Evolutionary conservation across 2,113 vertebrate genomes (phyloP), one percentile per base, ranked within the genome.

Genomic region (Sakesphorus luctuosus): DNA sequence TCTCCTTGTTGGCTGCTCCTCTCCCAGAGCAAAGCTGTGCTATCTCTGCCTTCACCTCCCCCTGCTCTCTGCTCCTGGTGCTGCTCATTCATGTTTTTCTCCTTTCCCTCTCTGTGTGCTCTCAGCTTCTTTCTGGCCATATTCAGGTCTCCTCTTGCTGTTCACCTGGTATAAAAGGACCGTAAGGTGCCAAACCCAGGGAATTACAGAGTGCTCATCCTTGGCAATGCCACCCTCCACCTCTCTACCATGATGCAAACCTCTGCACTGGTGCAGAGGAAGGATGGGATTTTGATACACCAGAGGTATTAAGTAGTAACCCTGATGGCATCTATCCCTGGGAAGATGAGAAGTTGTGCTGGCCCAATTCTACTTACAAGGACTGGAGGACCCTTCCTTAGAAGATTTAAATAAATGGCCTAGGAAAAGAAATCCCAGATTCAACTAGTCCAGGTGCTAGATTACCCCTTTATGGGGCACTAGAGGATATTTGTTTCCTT

Each of bases 11-110:
- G 66, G 44, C 43, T 82, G 75, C 43, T 83, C 38, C 26, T 71
- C 14, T 59, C 38, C 26, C 0, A 0, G 16, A 65, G 50, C 26
- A 68, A 69, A 55, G 18, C 40, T 68, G 24, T 0, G 0, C 43
- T 31, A 28, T 77, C 40, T 80, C 78, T 72, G 76, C 44, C 77
- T 71, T 86, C n/a, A 53, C 20, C 35, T 63, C 31, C 43, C 43
- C 43, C 44, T 82, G 31, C 53, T 77, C 65, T 59, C 0, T 53
- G 8, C 25, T 75, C 68, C 52, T 40, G 26, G 11, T 66, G 56
- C 18, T 43, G 40, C 40, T 90, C 13, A 0, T 40, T 40, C 43
- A 20, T 1, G 5, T 28, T 73, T 77, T 61, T 4, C 18, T 68
- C 21, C 19, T 73, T 56, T 47, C 13, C 16, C 65, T n/a, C n/a